Evolutionary conservation across 2,113 vertebrate species (phyloP), one percentile per base, ranked within the genome.

Genomic region (Nothoprocta perdicaria): DNA sequence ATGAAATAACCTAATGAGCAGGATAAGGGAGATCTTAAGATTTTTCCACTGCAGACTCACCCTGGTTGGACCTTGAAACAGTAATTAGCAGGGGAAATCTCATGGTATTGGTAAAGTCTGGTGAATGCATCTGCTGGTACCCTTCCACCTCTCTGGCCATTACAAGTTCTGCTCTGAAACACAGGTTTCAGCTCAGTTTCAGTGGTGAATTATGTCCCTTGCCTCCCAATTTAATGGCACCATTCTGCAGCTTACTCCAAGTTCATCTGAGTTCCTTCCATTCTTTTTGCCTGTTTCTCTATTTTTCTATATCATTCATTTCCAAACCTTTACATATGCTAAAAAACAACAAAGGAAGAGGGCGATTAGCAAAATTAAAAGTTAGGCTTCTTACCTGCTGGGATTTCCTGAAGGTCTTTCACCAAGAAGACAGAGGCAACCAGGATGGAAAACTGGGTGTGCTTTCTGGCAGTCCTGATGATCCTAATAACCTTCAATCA

Each of bases 151-250:
- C 76, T 95, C 89, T 86, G 92, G 57, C 86, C 61, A 48, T 94
- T 95, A 89, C 85, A 75, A 68, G 40, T 86, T 79, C 88, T 94
- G 48, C 74, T 93, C 75, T 94, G 76, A 91, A 91, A 94, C 89
- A 88, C 91, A 83, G 0, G 4, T n/a, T 82, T 93, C 91, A 95
- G 86, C 88, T 93, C 92, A 92, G 84, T 94, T 95, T 96, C 94
- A 89, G 79, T 73, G 80, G 79, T 92, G 91, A 94, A 93, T 94
- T 94, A 92, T 82, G 92, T 82, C 57, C 43, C 76, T 92, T 76
- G 79, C 87, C 91, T 93, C 94, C 89, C 80, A 81, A 80, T 91
- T 90, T 92, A 93, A 96, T 91, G 95, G 94, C 19, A 5, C 72
- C 65, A 61, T 82, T 61, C 68, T 90, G 43, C 87, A 87, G 87